Percentiles rank a stretch among this genome's conserved stretches.
These are phyloP conservation scores for Eulemur albifrons DNA, from an alignment of 2,797 vertebrate genomes.

Conservation along the genomic window DNA sequence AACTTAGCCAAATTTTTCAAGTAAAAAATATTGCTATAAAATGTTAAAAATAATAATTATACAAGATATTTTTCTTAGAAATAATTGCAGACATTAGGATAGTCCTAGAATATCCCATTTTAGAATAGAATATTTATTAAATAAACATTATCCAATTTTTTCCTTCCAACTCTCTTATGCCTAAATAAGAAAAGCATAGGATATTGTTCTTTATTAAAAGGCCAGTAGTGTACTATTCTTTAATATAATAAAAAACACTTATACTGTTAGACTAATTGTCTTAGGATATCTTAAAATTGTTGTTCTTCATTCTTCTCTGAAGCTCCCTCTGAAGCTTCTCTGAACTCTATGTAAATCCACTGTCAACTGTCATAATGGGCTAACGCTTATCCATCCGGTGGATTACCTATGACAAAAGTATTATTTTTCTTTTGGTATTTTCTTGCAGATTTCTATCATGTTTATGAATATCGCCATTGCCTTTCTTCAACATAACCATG, in stretches of 20 bases:
- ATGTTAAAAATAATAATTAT: not conserved
- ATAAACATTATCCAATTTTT: not conserved
- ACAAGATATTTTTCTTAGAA: not conserved
- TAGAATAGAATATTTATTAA: not conserved
- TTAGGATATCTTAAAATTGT: not conserved
- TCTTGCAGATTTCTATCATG: not conserved
- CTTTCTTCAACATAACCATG: not conserved
- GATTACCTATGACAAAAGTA: not conserved
- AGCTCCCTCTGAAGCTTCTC: no score
- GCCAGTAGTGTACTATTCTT: not conserved
- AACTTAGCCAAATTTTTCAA: not conserved
- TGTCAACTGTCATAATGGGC: not conserved
- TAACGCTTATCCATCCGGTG: not conserved
- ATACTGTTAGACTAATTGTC: not conserved
- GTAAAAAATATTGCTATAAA: not conserved
- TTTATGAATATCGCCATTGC: not conserved
- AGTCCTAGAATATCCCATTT: not conserved
- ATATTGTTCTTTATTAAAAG: not conserved
- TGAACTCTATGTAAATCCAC: not conserved
- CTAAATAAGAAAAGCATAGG: not conserved
- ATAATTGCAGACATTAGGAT: not conserved
- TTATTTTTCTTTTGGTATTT: not conserved
- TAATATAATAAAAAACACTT: not conserved
- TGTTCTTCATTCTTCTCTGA: not conserved
- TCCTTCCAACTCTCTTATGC: not conserved